Conservation (phyloP, 1,140 invertebrate genomes). For the Zaprionus inermis region DNA sequence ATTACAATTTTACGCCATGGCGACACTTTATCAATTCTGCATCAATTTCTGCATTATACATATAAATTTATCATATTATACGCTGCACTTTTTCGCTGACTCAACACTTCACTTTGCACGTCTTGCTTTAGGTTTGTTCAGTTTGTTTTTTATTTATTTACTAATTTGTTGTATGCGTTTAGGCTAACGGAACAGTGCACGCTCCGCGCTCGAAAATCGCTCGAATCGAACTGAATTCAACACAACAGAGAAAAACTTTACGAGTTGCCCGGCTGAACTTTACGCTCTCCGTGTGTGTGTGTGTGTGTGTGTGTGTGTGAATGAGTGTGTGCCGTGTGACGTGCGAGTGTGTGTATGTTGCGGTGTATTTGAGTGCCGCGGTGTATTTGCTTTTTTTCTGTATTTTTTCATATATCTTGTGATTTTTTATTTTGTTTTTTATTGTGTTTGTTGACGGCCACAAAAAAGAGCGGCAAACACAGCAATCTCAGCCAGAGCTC, state of each 20-base stretch:
- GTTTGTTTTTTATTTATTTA: constrained; percentile 27
- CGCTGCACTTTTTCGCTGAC: constrained; percentile 41
- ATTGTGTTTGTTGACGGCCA: constrained; percentile 67
- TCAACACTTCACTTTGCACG: constrained; percentile 43
- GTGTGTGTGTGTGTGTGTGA: constrained; percentile 37
- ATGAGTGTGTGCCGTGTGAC: constrained; percentile 26
- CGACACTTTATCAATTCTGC: constrained; percentile 30
- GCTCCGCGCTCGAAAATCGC: constrained; percentile 79
- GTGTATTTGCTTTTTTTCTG: constrained; percentile 49
- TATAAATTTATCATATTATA: constrained; percentile 7
- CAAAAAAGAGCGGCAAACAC: constrained; percentile 50
- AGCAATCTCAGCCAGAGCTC: constrained; percentile 50
- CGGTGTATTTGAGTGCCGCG: constrained; percentile 16
- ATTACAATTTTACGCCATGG: constrained; percentile 45
- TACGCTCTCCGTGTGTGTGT: constrained; percentile 60
- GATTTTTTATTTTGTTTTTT: constrained; percentile 44
- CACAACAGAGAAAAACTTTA: constrained; percentile 70
- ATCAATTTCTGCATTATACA: constrained; percentile 26
- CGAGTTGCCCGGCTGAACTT: constrained; percentile 69
- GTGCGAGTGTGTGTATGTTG: constrained; percentile 4
- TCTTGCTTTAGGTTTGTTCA: constrained; percentile 27
- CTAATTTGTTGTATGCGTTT: constrained; percentile 26
- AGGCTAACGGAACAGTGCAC: constrained; percentile 42
- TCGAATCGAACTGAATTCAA: constrained; percentile 77
- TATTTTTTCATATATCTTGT: constrained; percentile 36